Evolutionary conservation across 92 coral and sea anemone species (phyloP).

Genomic region (Zoanthus sociatus): DNA sequence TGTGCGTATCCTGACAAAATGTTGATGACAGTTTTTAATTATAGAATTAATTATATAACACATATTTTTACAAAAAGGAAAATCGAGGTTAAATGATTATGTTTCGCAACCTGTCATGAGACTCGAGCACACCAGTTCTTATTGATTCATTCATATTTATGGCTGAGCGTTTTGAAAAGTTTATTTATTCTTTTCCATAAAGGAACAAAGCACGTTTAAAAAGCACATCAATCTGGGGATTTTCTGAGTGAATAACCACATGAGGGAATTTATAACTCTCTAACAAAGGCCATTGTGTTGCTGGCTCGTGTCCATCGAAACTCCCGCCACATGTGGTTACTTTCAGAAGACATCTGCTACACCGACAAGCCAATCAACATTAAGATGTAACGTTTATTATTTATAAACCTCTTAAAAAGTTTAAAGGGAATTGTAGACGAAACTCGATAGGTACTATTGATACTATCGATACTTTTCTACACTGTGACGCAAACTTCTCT

Average conservation of each 20-base stretch:
- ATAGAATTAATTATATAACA: too few relatives aligned
- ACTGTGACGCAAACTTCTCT: not conserved
- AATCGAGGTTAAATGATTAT: conserved; percentile 1
- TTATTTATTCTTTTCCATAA: not conserved
- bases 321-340: conserved; percentile 28
- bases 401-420: not conserved
- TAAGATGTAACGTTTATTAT: not conserved
- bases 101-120: not conserved
- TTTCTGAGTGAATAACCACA: conserved; percentile 17
- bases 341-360: conserved; percentile 30
- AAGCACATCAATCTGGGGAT: conserved; percentile 51
- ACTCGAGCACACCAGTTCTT: not conserved
- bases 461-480: not conserved
- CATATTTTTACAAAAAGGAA: not conserved
- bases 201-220: conserved; percentile 21
- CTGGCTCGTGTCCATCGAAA: conserved; percentile 7
- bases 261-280: not conserved
- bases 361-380: conserved; percentile 7
- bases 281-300: conserved; percentile 16
- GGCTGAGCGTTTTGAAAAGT: not conserved
- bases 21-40: not conserved
- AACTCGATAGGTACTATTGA: not conserved
- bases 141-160: too few relatives aligned
- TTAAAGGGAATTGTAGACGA: conserved; percentile 10
- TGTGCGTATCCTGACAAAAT: too few relatives aligned